A percentile compares a stretch with the other conserved stretches of the same genome.
Evolutionary conservation across 2,113 vertebrate genomes (phyloP).

Genomic region (Crotalus viridis): DNA sequence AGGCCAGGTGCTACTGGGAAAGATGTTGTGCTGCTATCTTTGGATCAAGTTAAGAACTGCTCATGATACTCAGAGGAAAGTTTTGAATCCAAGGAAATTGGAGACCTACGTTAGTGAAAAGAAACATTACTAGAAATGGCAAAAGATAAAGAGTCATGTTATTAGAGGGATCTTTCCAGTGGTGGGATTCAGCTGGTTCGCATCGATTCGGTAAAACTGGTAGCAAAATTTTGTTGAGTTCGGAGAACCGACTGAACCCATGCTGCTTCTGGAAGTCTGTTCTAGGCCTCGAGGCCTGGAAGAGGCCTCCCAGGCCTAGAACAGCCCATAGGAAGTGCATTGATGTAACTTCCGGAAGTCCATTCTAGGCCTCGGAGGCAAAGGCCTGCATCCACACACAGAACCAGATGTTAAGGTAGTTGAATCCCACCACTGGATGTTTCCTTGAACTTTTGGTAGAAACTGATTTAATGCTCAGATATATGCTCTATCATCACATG

Average conservation of each 20-base stretch:
- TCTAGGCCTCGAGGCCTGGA: too few relatives aligned
- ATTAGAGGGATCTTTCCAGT: neutral
- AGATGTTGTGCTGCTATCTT: neutral
- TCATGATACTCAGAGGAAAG: neutral
- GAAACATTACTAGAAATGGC: neutral
- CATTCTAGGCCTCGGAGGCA: too few relatives aligned
- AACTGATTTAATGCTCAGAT: neutral
- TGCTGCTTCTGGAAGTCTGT: too few relatives aligned
- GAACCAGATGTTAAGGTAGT: too few relatives aligned
- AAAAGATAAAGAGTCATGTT: neutral
- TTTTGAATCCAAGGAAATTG: neutral
- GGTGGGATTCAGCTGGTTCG: too few relatives aligned
- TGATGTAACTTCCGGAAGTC: too few relatives aligned
- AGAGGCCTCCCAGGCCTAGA: too few relatives aligned
- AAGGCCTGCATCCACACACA: too few relatives aligned
- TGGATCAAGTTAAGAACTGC: neutral
- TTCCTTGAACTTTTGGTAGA: neutral
- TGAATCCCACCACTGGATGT: neutral
- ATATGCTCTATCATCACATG: neutral
- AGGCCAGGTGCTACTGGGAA: neutral
- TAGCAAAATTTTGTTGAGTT: too few relatives aligned
- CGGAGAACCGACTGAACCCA: too few relatives aligned
- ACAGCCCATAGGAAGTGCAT: rapidly evolving
- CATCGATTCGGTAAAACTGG: too few relatives aligned
- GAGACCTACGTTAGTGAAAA: too few relatives aligned